Evolutionary conservation across 2,113 vertebrate genomes (phyloP), one percentile per base, ranked within the genome.

Genomic region (Sigmodon hispidus): DNA sequence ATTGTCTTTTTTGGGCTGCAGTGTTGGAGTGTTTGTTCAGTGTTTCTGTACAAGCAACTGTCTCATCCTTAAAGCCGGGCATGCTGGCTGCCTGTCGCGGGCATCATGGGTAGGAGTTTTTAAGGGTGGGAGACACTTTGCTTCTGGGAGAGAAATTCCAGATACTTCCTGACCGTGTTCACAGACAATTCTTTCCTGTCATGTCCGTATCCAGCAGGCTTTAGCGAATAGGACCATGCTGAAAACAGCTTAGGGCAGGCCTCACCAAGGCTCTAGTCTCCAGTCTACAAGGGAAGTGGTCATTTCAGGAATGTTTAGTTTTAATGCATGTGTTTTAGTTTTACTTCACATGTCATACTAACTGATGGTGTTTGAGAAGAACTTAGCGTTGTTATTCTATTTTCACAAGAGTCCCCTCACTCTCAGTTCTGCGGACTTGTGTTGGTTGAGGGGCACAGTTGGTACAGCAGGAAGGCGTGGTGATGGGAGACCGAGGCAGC

Each of bases 11-110:
- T 93, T 26, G 89, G 93, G 96, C 89, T 57, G 40, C 95, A 40
- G 86, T 73, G 93, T 96, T 97, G 96, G 86, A 96, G 95, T 93
- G 1, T 96, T 87, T 94, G 91, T 57, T 10, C 96, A 77, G 94
- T 96, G 96, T 97, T 96, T 94, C 96, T 81, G 80, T 92, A 96
- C 93, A 96, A 96, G 95, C 95, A 91, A 89, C 91, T 85, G 94
- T 91, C 90, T 90, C 1, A 16, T 52, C 93, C 90, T 88, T 61
- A 55, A 57, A 94, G 21, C 76, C 45, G 92, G 85, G 88, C 97
- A 0, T 67, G 59, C 93, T 61, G 93, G 40, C 95, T 96, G 96
- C 55, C 80, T 92, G 89, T 88, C 94, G 45, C 93, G 94, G 96
- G 90, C 89, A 70, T 93, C 69, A 8, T 79, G 86, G 76, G 55